A percentile compares a stretch with the other conserved stretches of the same genome.
phyloP scores from a whole-genome alignment of 1,140 invertebrate species.

The Dreissena rostriformis region DNA sequence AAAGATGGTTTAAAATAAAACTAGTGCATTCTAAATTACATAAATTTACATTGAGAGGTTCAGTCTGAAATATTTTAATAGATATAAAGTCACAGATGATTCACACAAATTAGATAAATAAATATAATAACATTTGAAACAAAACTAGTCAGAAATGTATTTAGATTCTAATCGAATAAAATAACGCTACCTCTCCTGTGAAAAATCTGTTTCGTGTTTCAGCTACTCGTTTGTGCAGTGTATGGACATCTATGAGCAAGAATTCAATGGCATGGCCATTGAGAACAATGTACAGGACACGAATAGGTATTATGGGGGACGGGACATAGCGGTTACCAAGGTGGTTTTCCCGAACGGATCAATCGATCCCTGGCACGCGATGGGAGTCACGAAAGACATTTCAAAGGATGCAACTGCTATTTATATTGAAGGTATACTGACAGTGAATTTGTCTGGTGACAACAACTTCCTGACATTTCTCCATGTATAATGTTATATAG shows the following conservation, averaged over 20 bases:
- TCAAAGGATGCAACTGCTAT: slow-evolving; percentile 77
- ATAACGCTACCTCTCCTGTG: neutral
- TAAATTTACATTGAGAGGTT: too few species aligned
- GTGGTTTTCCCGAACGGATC: slow-evolving; percentile 95
- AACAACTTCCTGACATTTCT: too few species aligned
- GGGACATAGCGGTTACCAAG: slow-evolving; percentile 87
- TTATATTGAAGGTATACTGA: slow-evolving; percentile 74
- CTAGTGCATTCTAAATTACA: too few species aligned
- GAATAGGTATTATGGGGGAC: slow-evolving; percentile 91
- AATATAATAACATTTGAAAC: too few species aligned
- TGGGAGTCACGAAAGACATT: slow-evolving; percentile 82
- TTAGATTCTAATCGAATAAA: too few species aligned
- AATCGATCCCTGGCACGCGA: slow-evolving; percentile 96
- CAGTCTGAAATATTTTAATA: too few species aligned
- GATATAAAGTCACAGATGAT: too few species aligned
- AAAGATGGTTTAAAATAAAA: too few species aligned
- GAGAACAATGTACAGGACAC: slow-evolving; percentile 86
- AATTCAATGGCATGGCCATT: slow-evolving; percentile 85
- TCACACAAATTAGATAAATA: too few species aligned
- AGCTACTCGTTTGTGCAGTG: slow-evolving; percentile 93
- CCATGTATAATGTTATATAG: too few species aligned
- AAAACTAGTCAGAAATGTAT: too few species aligned
- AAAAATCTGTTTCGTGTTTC: slow-evolving; percentile 39
- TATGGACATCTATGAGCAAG: slow-evolving; percentile 88
- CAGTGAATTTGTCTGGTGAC: too few species aligned